Percentiles rank a stretch among this genome's conserved stretches.
phyloP scores from a whole-genome alignment of 2,888 invertebrate species.

The Poecilus cupreus region DNA sequence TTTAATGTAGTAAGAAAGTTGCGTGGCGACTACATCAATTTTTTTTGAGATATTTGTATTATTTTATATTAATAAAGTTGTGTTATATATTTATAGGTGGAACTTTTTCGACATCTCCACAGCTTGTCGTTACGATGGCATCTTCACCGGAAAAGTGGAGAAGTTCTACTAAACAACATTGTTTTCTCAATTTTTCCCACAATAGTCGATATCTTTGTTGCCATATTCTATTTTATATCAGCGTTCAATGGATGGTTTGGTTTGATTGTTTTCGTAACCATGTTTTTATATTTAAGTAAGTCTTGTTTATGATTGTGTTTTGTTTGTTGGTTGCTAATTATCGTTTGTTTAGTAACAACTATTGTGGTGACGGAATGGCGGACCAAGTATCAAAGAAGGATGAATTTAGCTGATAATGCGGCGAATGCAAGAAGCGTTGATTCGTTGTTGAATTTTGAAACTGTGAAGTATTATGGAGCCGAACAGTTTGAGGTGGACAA shows the following conservation, averaged over 20 bases:
- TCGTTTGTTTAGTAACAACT: conserved; percentile 80
- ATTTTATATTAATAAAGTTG: too few relatives aligned
- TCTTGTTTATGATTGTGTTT: conserved; percentile 1
- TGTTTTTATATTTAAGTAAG: conserved; percentile 93
- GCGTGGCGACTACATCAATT: too few relatives aligned
- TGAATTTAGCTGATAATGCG: conserved; percentile 96
- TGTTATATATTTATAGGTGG: conserved; percentile 76
- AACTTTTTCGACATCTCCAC: conserved; percentile 91
- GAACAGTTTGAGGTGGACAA: conserved; percentile 92
- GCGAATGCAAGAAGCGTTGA: conserved; percentile 95
- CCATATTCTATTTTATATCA: conserved; percentile 90
- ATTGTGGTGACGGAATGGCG: conserved; percentile 97
- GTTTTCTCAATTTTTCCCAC: conserved; percentile 96
- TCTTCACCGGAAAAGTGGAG: conserved; percentile 94
- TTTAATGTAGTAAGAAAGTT: too few relatives aligned
- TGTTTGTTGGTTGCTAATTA: background rate
- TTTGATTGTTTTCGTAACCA: conserved; percentile 93
- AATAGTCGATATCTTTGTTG: conserved; percentile 92
- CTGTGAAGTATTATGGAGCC: conserved; percentile 98
- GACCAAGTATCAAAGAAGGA: conserved; percentile 93
- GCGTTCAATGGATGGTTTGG: conserved; percentile 97
- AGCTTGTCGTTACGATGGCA: conserved; percentile 96
- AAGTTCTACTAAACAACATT: conserved; percentile 94
- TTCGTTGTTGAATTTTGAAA: conserved; percentile 97
- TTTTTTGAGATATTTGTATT: too few relatives aligned